These are phyloP conservation scores for Abramis brama DNA, from an alignment of 2,113 vertebrate genomes.

Conservation along the genomic window DNA sequence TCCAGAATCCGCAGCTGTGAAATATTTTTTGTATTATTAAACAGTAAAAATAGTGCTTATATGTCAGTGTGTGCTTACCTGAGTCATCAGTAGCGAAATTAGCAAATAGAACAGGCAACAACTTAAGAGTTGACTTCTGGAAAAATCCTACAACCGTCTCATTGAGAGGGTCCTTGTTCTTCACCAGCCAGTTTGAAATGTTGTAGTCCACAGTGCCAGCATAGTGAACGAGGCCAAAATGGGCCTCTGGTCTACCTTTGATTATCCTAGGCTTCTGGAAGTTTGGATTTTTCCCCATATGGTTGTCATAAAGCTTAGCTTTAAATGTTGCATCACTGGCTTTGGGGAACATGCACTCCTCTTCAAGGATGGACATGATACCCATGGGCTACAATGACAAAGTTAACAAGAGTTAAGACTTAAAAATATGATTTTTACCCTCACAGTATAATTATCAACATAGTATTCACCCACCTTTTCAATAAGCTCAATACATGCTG, in stretches of 20 bases:
- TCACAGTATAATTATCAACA: background rate
- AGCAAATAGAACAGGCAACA: too few relatives aligned
- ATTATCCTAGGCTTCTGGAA: constrained; percentile 75
- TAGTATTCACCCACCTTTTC: constrained; percentile 51
- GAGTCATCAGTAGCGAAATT: constrained; percentile 71
- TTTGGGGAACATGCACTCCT: constrained; percentile 80
- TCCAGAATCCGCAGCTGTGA: background rate
- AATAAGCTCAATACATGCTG: constrained; percentile 67
- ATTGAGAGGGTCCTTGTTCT: too few relatives aligned
- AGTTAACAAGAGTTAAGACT: background rate
- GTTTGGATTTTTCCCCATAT: constrained; percentile 80
- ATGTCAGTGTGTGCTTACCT: constrained; percentile 49
- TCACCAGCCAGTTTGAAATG: too few relatives aligned
- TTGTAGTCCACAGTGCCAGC: constrained; percentile 82
- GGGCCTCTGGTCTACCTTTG: constrained; percentile 70
- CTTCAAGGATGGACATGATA: constrained; percentile 76
- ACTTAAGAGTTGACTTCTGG: too few relatives aligned
- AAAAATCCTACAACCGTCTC: too few relatives aligned
- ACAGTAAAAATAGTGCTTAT: background rate
- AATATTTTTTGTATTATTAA: background rate
- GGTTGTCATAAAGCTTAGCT: constrained; percentile 87
- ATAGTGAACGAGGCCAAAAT: constrained; percentile 79
- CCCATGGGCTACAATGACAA: constrained; percentile 70
- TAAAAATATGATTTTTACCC: background rate
- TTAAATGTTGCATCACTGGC: constrained; percentile 83